Conservation (phyloP, 2,888 invertebrate species). For the Empis livida region DNA sequence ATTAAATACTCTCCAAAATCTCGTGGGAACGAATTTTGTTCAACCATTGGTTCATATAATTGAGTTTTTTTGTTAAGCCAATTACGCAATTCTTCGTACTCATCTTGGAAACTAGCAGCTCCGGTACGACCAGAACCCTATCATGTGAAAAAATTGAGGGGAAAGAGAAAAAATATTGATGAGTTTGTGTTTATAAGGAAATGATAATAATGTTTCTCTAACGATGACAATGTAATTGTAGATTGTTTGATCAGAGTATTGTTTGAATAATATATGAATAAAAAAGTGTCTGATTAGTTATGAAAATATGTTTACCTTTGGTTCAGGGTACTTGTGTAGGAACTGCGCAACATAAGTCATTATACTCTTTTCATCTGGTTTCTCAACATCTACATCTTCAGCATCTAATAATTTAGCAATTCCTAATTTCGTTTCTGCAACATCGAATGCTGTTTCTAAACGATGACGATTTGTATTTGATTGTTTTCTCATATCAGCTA, state of each 20-base stretch:
- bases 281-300: not conserved
- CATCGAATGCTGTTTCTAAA: conserved; percentile 83
- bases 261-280: not conserved
- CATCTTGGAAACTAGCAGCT: conserved; percentile 64
- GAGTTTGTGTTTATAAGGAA: not conserved
- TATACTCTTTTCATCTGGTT: conserved; percentile 93
- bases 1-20: conserved; percentile 70
- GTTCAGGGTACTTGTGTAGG: conserved; percentile 86
- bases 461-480: conserved; percentile 74
- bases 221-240: not conserved
- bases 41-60: conserved; percentile 63
- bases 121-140: conserved; percentile 57
- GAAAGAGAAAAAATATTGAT: not conserved
- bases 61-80: conserved; percentile 73
- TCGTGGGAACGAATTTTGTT: conserved; percentile 57
- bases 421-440: conserved; percentile 82
- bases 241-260: not conserved
- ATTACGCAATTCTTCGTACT: conserved; percentile 64
- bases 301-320: conserved; percentile 41
- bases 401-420: conserved; percentile 86
- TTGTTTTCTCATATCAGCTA: conserved; percentile 64
- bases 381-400: conserved; percentile 90
- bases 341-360: conserved; percentile 99
- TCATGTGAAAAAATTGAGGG: not conserved
- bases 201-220: not conserved